A percentile compares a stretch with the other conserved stretches of the same genome.
These are phyloP conservation scores for Tenebrosternarchus preto DNA, from an alignment of 2,113 vertebrate species.

Conservation along the genomic window DNA sequence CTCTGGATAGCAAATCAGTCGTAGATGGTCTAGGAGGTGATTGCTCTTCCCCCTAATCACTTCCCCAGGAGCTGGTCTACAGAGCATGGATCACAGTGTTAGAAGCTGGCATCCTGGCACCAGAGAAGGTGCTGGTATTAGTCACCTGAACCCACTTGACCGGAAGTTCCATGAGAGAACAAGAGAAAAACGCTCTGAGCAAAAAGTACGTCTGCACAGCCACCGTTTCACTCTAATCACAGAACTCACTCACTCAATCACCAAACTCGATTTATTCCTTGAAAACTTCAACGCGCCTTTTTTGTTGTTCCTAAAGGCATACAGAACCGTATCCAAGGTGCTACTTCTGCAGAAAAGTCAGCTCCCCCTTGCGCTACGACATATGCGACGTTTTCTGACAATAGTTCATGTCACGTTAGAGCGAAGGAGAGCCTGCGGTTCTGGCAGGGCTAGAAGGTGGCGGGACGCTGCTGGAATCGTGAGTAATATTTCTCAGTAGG, in stretches of 20 bases:
- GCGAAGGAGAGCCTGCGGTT: constrained; percentile 24
- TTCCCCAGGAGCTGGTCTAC: too few species aligned
- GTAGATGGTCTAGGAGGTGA: neutral
- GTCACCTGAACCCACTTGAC: neutral
- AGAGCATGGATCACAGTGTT: too few species aligned
- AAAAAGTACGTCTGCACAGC: too few species aligned
- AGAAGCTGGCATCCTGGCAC: neutral
- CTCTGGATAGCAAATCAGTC: neutral
- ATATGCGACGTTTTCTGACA: constrained; percentile 13
- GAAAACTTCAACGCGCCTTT: constrained; percentile 24
- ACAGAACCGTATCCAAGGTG: constrained; percentile 9
- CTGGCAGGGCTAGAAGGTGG: constrained; percentile 46
- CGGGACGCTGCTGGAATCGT: constrained; percentile 39
- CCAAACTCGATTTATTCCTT: too few species aligned
- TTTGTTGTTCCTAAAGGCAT: neutral
- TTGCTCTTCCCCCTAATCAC: neutral
- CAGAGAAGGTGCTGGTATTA: neutral
- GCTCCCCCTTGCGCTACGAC: constrained; percentile 12
- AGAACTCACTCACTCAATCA: too few species aligned
- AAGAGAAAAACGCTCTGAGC: too few species aligned
- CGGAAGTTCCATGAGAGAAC: neutral
- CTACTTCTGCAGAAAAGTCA: constrained; percentile 21
- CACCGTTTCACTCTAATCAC: too few species aligned
- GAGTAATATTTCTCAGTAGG: constrained; percentile 53
- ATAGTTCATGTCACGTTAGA: constrained; percentile 42